Evolutionary conservation across 2,113 vertebrate species (phyloP), one percentile per base, ranked within the genome.

Genomic region (Edolisoma coerulescens): DNA sequence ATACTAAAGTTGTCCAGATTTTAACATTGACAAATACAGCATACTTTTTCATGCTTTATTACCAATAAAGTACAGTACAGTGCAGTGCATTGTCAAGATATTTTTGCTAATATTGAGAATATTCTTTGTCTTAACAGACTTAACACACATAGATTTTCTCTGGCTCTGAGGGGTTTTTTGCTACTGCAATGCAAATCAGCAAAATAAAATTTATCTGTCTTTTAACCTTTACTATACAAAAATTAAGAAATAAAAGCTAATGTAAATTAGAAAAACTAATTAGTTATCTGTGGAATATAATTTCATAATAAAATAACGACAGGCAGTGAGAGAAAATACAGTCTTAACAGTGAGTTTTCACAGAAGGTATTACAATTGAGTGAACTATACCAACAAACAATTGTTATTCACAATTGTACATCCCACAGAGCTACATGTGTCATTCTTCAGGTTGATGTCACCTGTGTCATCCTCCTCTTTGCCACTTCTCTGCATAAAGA

Each of bases 311-410:
- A 95, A 17, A 59, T 67, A 54, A 86, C 69, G 78, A 82, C 20
- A 23, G 24, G 49, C 60, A 6, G 71, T 76, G 61, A 94, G 90
- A 68, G 79, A 96, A 95, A 87, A 90, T 69, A 45, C 52, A 94
- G 37, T 60, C 33, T 64, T 87, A 71, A 68, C 30, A 57, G 91
- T 70, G 71, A 84, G n/a, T 78, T 96, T 96, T 94, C 65, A 91
- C 63, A 92, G 44, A 91, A 93, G 33, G 13, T 60, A 54, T 41
- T 45, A 39, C 18, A 54, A 24, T 6, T 73, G 45, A 78, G 73
- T 18, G 14, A 77, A 61, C 21, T 86, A 12, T 21, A 53, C 4
- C n/a, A 35, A 27, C 39, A 67, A 60, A 37, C 14, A 73, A 11
- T 9, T 68, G 8, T 53, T 76, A 18, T 52, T 50, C 17, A 35